These are phyloP conservation scores for Myiopsitta monachus DNA, from an alignment of 2,113 vertebrate genomes.

Conservation along the genomic window DNA sequence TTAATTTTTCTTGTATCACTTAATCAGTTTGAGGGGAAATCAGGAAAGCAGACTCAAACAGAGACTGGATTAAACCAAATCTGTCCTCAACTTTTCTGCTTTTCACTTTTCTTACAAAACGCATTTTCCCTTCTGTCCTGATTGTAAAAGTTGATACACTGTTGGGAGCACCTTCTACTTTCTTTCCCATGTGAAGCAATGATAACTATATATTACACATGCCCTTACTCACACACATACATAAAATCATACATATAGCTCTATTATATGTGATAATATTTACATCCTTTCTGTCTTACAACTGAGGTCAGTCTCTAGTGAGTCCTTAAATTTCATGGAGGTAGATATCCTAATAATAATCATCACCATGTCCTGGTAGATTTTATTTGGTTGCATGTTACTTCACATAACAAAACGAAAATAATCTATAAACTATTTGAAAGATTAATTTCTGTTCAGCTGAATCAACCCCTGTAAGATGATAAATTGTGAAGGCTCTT, in stretches of 20 bases:
- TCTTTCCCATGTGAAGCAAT: neutral
- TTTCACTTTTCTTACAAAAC: neutral
- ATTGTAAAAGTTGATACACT: neutral
- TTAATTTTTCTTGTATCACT: neutral
- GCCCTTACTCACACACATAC: neutral
- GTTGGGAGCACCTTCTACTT: neutral
- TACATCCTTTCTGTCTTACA: neutral
- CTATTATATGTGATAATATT: neutral
- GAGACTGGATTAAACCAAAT: neutral
- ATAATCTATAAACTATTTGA: neutral
- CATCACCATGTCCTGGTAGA: neutral
- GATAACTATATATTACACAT: neutral
- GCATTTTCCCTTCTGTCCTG: neutral
- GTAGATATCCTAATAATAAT: neutral
- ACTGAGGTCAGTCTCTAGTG: neutral
- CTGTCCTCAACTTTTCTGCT: neutral
- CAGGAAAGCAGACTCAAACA: neutral
- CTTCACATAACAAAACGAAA: neutral
- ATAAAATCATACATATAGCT: neutral
- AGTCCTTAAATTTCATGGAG: neutral
- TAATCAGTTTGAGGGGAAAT: neutral
- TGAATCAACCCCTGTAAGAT: neutral
- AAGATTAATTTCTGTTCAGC: neutral
- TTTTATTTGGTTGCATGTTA: neutral
- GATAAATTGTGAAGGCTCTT: neutral